Evolutionary conservation across 2,797 vertebrate genomes (phyloP), one percentile per base, ranked within the genome.

Genomic region (Silurus lanzhouensis): DNA sequence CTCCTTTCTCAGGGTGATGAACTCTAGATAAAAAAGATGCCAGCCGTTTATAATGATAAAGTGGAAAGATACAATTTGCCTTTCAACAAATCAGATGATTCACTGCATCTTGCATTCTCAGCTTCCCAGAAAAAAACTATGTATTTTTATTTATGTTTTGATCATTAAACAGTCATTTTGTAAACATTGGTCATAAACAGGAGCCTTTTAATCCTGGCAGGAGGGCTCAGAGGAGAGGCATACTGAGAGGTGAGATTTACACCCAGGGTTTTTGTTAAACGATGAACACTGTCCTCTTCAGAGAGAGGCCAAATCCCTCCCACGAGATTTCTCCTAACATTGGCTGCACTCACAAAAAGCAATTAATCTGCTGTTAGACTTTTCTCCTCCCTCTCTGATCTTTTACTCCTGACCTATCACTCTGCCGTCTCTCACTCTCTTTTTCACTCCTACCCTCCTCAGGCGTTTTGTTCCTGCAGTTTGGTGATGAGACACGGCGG

Each of bases 381-480:
- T 55, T 27, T 57, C 64, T 68, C 19, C 72, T 55, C 17, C 46
- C n/a, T 25, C 22, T 57, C 44, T 75, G 57, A 5, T 61, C 63
- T 68, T 68, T 31, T 52, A 7, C 44, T 48, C 52, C 8, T 58
- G 75, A 20, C 87, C 84, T 25, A 66, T 44, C 10, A 17, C 71
- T 52, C 19, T 14, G 2, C 22, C 13, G 5, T 2, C 14, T 52
- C 61, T 19, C 76, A 7, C 3, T 8, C 64, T 60, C 52, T 7
- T 17, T 67, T 10, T 20, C 31, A 25, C 2, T 31, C 27, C 57
- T 7, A 55, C 9, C 9, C 14, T 20, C 14, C 89, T 70, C 91
- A 99, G 98, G 97, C 80, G 96, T 99, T 92, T 94, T 99, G 90
- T 99, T 99, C 94, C 95, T 99, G 89, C 98, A 99, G 95, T 97